These are phyloP conservation scores for Diglossa cyanea DNA, from an alignment of 2,797 vertebrate genomes.

Conservation along the genomic window DNA sequence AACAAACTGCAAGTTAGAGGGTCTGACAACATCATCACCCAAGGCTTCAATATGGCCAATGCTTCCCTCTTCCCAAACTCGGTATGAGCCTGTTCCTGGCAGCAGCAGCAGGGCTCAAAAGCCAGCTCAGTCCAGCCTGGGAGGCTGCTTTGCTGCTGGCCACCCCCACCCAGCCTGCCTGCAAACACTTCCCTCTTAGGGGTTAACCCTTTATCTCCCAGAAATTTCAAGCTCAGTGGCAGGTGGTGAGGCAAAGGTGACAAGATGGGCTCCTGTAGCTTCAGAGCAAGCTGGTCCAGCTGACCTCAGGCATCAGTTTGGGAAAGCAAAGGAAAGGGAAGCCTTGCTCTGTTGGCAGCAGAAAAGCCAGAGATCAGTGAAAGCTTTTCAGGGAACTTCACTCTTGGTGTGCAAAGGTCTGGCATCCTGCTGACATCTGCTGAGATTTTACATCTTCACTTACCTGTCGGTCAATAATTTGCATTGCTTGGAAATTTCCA, in stretches of 20 bases:
- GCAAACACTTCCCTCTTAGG: neutral
- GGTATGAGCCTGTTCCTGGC: neutral
- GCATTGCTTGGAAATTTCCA: neutral
- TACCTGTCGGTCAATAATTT: neutral
- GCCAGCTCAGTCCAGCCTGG: neutral
- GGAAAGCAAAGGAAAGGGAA: neutral
- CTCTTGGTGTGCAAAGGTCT: neutral
- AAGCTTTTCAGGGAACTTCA: neutral
- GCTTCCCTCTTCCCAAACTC: neutral
- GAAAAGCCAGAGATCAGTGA: neutral
- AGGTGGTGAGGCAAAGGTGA: neutral
- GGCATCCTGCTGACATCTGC: neutral
- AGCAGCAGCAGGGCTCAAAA: neutral
- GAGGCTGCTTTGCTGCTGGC: neutral
- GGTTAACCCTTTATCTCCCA: neutral
- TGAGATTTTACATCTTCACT: neutral
- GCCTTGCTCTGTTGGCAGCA: neutral
- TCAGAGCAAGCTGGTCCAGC: neutral
- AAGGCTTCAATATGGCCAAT: neutral
- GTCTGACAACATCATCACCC: neutral
- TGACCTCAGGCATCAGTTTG: neutral
- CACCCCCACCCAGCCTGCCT: neutral
- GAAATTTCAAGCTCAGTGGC: neutral
- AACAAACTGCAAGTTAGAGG: neutral
- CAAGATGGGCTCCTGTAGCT: fast-evolving